These are phyloP conservation scores for Limanda limanda DNA, from an alignment of 2,113 vertebrate genomes.

Conservation along the genomic window DNA sequence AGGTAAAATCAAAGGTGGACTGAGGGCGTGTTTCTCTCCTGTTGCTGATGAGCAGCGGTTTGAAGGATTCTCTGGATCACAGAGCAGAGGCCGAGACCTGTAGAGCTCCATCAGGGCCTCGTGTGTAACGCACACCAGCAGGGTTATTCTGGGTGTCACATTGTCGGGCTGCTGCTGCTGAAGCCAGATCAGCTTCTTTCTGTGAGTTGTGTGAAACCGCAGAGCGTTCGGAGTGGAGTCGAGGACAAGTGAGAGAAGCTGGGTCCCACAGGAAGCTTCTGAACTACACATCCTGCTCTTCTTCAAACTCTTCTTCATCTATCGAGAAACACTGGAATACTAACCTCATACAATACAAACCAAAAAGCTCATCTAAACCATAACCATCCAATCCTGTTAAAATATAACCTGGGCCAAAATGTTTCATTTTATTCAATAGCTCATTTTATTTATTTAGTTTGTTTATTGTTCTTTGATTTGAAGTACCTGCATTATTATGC, in stretches of 20 bases:
- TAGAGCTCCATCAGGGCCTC: slow-evolving; percentile 57
- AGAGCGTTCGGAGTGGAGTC: not conserved
- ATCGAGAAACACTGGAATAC: not conserved
- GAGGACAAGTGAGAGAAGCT: not conserved
- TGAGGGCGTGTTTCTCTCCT: not conserved
- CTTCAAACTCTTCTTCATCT: not conserved
- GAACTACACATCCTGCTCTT: not conserved
- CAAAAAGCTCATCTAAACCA: no score
- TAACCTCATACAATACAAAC: no score
- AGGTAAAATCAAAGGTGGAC: not conserved
- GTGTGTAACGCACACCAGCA: slow-evolving; percentile 77
- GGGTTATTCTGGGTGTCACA: slow-evolving; percentile 65
- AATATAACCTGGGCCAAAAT: no score
- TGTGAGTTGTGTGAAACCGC: slow-evolving; percentile 19
- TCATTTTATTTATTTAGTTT: no score
- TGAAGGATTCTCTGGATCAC: slow-evolving; percentile 3
- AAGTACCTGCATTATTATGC: no score
- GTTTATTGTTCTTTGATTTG: no score
- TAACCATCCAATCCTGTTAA: no score
- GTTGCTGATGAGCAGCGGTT: not conserved
- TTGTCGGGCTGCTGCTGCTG: slow-evolving; percentile 14
- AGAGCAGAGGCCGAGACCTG: slow-evolving; percentile 50
- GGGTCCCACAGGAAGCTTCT: not conserved
- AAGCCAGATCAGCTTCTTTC: slow-evolving; percentile 23
- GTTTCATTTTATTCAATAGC: no score